Evolutionary conservation across 2,888 invertebrate species (phyloP).

Genomic region (Anthoptus insignis): DNA sequence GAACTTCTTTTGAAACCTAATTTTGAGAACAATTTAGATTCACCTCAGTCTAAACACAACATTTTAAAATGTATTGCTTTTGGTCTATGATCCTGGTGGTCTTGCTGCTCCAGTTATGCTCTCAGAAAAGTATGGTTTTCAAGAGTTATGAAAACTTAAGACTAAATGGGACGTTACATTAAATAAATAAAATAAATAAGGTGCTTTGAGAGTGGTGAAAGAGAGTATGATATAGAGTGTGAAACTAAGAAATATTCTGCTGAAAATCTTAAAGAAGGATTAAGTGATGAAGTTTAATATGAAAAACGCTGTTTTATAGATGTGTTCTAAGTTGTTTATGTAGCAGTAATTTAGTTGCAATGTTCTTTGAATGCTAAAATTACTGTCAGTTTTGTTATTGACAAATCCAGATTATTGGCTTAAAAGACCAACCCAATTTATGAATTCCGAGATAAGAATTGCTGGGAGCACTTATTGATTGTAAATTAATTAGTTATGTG

Average conservation of each 20-base stretch:
- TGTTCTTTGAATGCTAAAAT: constrained; percentile 23
- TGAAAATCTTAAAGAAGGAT: background rate
- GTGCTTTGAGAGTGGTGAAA: background rate
- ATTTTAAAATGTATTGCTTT: constrained; percentile 19
- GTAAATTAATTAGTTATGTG: constrained; percentile 27
- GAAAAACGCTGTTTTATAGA: background rate
- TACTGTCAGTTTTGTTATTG: constrained; percentile 43
- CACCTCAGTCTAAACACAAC: constrained; percentile 12
- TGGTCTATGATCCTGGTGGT: constrained; percentile 39
- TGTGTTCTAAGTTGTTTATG: constrained; percentile 30
- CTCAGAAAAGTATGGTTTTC: constrained; percentile 32
- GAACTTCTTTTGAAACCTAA: constrained; percentile 30
- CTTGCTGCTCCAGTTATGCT: constrained; percentile 16
- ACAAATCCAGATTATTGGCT: constrained; percentile 40
- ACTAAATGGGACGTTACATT: constrained; percentile 31
- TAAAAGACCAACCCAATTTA: constrained; percentile 35
- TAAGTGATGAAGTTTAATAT: background rate
- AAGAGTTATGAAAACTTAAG: constrained; percentile 33
- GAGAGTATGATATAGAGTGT: too few species aligned
- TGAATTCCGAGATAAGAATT: constrained; percentile 31
- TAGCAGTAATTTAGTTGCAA: constrained; percentile 32
- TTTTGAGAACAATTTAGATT: background rate
- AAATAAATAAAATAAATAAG: background rate
- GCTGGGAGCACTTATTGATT: constrained; percentile 30
- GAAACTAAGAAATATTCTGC: background rate